phyloP scores from a whole-genome alignment of 2,888 invertebrate species.

The Himalopsyche kuldschensis region DNA sequence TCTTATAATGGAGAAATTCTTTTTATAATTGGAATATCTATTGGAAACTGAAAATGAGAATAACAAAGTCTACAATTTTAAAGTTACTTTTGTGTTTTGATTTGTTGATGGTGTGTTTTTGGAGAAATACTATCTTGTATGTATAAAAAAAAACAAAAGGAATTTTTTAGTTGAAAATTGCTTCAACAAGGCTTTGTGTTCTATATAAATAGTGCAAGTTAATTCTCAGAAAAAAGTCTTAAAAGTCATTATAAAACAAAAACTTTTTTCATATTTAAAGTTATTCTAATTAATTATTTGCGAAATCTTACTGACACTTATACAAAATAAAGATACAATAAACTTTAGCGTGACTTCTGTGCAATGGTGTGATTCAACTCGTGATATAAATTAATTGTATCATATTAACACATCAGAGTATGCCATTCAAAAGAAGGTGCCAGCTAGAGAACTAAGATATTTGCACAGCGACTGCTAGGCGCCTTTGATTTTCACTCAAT shows the following conservation, averaged over 20 bases:
- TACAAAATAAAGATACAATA: neutral
- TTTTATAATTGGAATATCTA: too few relatives aligned
- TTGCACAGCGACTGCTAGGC: slow-evolving; percentile 5
- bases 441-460: neutral
- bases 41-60: too few relatives aligned
- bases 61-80: too few relatives aligned
- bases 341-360: neutral
- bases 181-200: neutral
- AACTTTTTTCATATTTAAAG: neutral
- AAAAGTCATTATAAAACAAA: neutral
- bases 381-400: slow-evolving; percentile 16
- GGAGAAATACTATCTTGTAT: too few relatives aligned
- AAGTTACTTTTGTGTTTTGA: too few relatives aligned
- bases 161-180: too few relatives aligned
- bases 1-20: too few relatives aligned
- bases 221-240: too few relatives aligned
- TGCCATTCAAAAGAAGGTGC: slow-evolving; percentile 7
- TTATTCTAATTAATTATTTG: neutral
- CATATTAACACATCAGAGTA: slow-evolving; percentile 3
- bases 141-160: too few relatives aligned
- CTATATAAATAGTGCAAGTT: neutral
- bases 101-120: too few relatives aligned
- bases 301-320: neutral
- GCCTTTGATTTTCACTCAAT: slow-evolving; percentile 2
- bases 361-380: slow-evolving; percentile 17